Percentiles rank a stretch among this genome's conserved stretches.
phyloP scores from a whole-genome alignment of 2,888 invertebrate genomes.

The Lasiommata megera region DNA sequence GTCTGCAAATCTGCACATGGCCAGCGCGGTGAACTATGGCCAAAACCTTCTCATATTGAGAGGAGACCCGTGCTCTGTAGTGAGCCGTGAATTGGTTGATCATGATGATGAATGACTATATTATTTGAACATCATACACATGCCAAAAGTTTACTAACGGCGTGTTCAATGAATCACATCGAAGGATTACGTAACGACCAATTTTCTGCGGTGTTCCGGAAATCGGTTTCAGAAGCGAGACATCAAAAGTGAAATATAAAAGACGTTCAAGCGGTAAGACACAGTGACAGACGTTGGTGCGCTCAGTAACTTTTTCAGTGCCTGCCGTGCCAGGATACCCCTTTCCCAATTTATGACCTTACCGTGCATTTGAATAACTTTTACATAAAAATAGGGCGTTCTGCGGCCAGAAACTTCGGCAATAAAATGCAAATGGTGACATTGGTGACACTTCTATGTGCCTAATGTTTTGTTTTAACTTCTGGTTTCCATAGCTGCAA shows the following conservation, averaged over 20 bases:
- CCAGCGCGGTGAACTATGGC: too few relatives aligned
- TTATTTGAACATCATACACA: neutral
- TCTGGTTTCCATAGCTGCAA: neutral
- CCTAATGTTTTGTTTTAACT: constrained; percentile 17
- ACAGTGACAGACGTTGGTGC: constrained; percentile 11
- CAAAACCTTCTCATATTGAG: too few relatives aligned
- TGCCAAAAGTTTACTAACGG: neutral
- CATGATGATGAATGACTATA: too few relatives aligned
- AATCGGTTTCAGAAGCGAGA: constrained; percentile 1
- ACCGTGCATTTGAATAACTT: constrained; percentile 77
- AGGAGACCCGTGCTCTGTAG: too few relatives aligned
- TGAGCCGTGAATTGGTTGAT: too few relatives aligned
- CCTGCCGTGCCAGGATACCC: constrained; percentile 66
- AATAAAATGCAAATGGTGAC: constrained; percentile 80
- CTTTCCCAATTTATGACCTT: constrained; percentile 74
- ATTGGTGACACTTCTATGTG: constrained; percentile 47
- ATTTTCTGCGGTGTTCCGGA: neutral
- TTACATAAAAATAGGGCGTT: constrained; percentile 76
- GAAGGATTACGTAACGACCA: neutral
- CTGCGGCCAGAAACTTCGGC: constrained; percentile 71
- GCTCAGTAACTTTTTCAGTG: constrained; percentile 49
- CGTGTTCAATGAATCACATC: neutral
- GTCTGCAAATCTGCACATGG: too few relatives aligned
- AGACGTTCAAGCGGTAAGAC: constrained; percentile 5
- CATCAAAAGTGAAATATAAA: constrained; percentile 15